A percentile compares a stretch with the other conserved stretches of the same genome.
Conservation (phyloP, 1,140 invertebrate species). For the Drosophila varians region DNA sequence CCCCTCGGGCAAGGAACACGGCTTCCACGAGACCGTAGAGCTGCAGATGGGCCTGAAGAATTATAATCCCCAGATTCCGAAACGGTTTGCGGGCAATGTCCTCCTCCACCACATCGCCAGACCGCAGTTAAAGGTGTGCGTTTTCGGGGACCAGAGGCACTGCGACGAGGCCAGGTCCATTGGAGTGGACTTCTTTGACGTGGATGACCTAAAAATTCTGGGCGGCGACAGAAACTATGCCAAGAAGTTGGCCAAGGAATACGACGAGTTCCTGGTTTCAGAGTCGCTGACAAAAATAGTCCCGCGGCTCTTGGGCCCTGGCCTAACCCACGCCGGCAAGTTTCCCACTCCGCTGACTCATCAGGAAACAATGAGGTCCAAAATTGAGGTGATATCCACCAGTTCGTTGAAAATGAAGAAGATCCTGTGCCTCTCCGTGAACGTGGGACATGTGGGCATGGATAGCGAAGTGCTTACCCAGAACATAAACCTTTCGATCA, state of each 20-base stretch:
- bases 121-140: constrained; percentile 11
- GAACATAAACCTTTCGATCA: constrained; percentile 10
- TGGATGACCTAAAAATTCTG: neutral
- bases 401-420: neutral
- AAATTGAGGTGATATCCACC: constrained; percentile 6
- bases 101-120: constrained; percentile 11
- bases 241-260: constrained; percentile 3
- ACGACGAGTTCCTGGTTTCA: constrained; percentile 7
- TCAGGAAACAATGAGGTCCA: constrained; percentile 8
- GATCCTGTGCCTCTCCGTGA: constrained; percentile 8
- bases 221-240: constrained; percentile 3
- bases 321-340: constrained; percentile 12
- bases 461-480: neutral
- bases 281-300: constrained; percentile 12
- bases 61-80: constrained; percentile 3
- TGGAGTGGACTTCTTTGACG: constrained; percentile 1
- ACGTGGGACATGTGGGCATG: constrained; percentile 13
- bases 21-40: neutral
- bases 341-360: constrained; percentile 4
- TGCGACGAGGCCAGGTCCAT: constrained; percentile 8
- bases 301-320: neutral
- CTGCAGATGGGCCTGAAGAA: constrained; percentile 18
- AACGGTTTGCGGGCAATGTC: constrained; percentile 8
- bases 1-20: neutral
- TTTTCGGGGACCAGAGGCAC: constrained; percentile 14